Base-by-base conservation (phyloP, 1,140 invertebrate species). In the Sarcophaga bullata region DNA sequence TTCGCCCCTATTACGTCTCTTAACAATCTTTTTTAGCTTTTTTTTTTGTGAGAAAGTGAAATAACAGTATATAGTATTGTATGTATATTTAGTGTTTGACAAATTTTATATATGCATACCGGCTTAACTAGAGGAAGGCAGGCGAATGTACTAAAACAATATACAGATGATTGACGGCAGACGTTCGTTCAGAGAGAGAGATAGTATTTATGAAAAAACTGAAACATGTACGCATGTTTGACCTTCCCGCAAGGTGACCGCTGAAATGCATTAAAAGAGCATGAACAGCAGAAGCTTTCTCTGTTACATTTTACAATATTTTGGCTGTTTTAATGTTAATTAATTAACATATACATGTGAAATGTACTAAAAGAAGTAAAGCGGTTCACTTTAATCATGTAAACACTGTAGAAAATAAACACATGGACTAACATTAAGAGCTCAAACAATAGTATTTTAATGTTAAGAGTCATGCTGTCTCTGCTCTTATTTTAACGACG, bases 181-280 rank as follows among this genome's bases (percentile, higher is more conserved):
- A 78, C 50, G 15, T 8, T 11, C n/a, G n/a, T n/a, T n/a, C n/a
- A n/a, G n/a, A 50, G 48, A 52, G 49, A 19, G 19, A 50, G 75
- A 78, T 48, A 78, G n/a, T 19, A 50, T 15, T 8, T 78, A 15
- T 50, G 19, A 17, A n/a, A 17, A 78, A 78, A 78, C 75, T 52
- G 80, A 68, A 82, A 54, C 68, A 86, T 86, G 86, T 89, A 89
- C 88, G 88, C 88, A 89, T 86, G 85, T 88, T 91, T 92, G 92
- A 92, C 92, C 92, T 93, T 92, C 91, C 90, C 89, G 84, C 89
- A 93, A 93, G 92, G 92, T 92, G 92, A 92, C 92, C 92, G 91
- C 91, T 89, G 73, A 68, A 68, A 68, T 68, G 62, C 62, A 68
- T 68, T 8, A 68, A 68, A 68, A 68, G 62, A 68, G 62, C 6